Base-by-base conservation (phyloP, 2,797 vertebrate species). In the Rhinichthys osculus region DNA sequence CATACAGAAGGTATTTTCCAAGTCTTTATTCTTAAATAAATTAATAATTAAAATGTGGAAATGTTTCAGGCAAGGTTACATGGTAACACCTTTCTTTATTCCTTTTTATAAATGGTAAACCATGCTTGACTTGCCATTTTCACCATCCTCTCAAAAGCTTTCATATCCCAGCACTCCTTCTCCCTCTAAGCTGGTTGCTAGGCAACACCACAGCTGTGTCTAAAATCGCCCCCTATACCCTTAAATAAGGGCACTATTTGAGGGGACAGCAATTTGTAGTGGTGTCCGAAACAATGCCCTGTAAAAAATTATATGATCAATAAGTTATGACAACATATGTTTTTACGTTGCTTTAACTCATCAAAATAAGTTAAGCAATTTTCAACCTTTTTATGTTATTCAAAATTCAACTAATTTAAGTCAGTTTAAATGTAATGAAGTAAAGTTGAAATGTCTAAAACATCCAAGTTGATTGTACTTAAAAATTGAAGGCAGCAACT, bases 121-220 rank as follows among this genome's bases (percentile, higher is more conserved):
- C 10, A 62, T 50, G 27, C 4, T 4, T 54, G 47, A 11, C 27
- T 76, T 76, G 30, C 5, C 11, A 35, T 44, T 47, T 54, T 42
- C 80, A 59, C 30, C n/a, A 23, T 52, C 73, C 62, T 38, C 59
- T 50, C 57, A 83, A 76, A 47, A 82, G 66, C 73, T 82, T 74
- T 73, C 84, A 82, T 27, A 74, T 78, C 73, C 74, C 81, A 86
- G 35, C 59, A 73, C 30, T 84, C 38, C 52, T 81, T 54, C 40
- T 85, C 66, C 40, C 57, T 33, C 27, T n/a, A 59, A 69, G 62
- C 44, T 57, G 79, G 87, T 91, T 89, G 88, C 90, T 78, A 88
- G 78, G 89, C 82, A 89, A 91, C 88, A 27, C 1, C 30, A 79
- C 14, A 16, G 7, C 64, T 66, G 30, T 33, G 27, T 16, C 27